phyloP scores from a whole-genome alignment of 2,888 invertebrate species.

The Phalera bucephala region DNA sequence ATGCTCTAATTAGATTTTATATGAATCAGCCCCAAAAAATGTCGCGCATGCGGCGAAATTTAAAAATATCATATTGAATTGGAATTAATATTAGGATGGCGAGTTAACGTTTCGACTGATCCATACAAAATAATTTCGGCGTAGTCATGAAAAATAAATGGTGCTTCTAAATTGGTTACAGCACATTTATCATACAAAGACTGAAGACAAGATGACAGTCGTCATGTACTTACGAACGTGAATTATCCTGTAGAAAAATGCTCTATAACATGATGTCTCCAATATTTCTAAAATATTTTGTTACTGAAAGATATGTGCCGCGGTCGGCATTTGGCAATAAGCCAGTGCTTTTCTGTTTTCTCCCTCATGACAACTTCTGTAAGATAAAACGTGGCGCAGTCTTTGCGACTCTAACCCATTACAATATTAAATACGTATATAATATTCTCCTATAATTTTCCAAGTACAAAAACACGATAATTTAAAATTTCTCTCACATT shows the following conservation, averaged over 20 bases:
- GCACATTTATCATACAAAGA: slow-evolving; percentile 8
- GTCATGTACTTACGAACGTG: slow-evolving; percentile 10
- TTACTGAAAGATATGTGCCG: slow-evolving; percentile 67
- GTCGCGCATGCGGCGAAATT: no score
- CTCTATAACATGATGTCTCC: slow-evolving; percentile 35
- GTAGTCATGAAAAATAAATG: no score
- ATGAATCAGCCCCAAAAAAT: no score
- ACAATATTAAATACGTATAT: slow-evolving; percentile 25
- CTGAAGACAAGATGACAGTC: slow-evolving; percentile 15
- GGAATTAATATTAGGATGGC: no score
- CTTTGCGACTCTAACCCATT: slow-evolving; percentile 37
- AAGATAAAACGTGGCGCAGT: slow-evolving; percentile 59
- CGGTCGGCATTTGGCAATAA: slow-evolving; percentile 69
- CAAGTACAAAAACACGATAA: slow-evolving; percentile 8
- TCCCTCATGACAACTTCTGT: slow-evolving; percentile 67
- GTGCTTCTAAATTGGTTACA: no score
- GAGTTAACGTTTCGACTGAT: no score
- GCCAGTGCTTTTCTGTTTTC: slow-evolving; percentile 75
- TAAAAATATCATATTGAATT: no score
- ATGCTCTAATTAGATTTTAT: no score
- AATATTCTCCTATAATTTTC: slow-evolving; percentile 5
- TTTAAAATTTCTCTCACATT: slow-evolving; percentile 4
- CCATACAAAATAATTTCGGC: no score
- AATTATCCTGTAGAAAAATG: slow-evolving; percentile 2
- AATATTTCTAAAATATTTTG: slow-evolving; percentile 72